Evolutionary conservation across 2,113 vertebrate species (phyloP).

Genomic region (Balaeniceps rex): DNA sequence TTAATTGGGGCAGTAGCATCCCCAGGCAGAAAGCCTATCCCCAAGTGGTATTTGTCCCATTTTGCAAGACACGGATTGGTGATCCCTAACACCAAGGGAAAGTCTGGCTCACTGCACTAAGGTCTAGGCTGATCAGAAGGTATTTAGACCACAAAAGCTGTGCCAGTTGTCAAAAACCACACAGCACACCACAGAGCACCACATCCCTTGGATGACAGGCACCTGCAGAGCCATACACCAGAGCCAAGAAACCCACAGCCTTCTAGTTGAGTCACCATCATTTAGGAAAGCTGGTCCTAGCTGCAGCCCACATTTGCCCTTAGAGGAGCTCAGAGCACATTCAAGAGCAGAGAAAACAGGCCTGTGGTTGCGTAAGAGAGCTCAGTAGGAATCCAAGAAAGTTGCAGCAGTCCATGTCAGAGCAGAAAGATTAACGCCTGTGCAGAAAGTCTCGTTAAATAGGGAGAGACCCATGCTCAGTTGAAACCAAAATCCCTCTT

Average conservation of each 20-base stretch:
- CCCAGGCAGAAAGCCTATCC: background rate
- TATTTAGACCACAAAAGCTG: background rate
- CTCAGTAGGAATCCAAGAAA: background rate
- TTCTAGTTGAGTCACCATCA: background rate
- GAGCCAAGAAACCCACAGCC: background rate
- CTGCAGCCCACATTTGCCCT: background rate
- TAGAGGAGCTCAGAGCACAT: background rate
- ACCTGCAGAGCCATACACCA: background rate
- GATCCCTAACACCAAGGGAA: background rate
- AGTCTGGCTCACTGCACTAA: background rate
- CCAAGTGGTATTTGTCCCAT: background rate
- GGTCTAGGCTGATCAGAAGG: background rate
- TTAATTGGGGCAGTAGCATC: background rate
- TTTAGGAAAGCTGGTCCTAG: background rate
- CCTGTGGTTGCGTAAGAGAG: background rate
- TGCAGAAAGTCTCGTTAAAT: background rate
- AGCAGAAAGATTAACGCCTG: background rate
- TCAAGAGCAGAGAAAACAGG: background rate
- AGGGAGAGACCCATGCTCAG: background rate
- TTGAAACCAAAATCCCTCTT: constrained; percentile 16
- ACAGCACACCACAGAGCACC: background rate
- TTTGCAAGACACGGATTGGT: background rate
- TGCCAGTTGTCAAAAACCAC: background rate
- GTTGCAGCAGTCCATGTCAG: background rate
- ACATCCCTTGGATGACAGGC: background rate